Percentiles rank a stretch among this genome's conserved stretches.
phyloP scores from a whole-genome alignment of 1,140 invertebrate species.

The Archegozetes longisetosus region DNA sequence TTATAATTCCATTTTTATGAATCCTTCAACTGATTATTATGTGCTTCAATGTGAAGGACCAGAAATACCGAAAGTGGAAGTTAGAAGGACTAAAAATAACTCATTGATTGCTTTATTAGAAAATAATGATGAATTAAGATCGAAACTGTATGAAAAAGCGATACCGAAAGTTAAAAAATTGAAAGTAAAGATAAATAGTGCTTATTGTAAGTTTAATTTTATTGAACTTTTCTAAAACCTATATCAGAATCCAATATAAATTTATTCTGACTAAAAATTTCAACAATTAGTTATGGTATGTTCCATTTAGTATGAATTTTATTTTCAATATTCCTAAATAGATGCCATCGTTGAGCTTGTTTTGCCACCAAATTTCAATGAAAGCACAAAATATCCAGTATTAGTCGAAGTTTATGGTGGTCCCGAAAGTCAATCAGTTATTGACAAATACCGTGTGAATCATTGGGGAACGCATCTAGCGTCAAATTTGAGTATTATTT shows the following conservation, averaged over 20 bases:
- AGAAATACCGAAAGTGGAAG: constrained; percentile 5
- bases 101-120: constrained; percentile 6
- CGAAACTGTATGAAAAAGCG: neutral
- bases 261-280: no score
- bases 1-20: constrained; percentile 41
- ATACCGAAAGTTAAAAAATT: constrained; percentile 7
- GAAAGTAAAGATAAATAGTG: neutral
- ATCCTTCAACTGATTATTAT: constrained; percentile 48
- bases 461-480: constrained; percentile 29
- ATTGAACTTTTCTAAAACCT: no score
- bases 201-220: neutral
- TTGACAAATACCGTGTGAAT: constrained; percentile 24
- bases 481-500: constrained; percentile 30
- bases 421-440: constrained; percentile 55
- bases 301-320: constrained; percentile 32
- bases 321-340: neutral
- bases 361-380: constrained; percentile 65
- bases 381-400: constrained; percentile 76
- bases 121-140: neutral
- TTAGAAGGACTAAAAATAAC: constrained; percentile 2
- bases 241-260: no score
- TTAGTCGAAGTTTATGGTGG: constrained; percentile 72
- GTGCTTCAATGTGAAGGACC: constrained; percentile 47
- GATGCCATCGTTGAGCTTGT: constrained; percentile 54
- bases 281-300: no score